These are phyloP conservation scores for Myotis daubentonii DNA, from an alignment of 2,797 vertebrate species.

Conservation along the genomic window DNA sequence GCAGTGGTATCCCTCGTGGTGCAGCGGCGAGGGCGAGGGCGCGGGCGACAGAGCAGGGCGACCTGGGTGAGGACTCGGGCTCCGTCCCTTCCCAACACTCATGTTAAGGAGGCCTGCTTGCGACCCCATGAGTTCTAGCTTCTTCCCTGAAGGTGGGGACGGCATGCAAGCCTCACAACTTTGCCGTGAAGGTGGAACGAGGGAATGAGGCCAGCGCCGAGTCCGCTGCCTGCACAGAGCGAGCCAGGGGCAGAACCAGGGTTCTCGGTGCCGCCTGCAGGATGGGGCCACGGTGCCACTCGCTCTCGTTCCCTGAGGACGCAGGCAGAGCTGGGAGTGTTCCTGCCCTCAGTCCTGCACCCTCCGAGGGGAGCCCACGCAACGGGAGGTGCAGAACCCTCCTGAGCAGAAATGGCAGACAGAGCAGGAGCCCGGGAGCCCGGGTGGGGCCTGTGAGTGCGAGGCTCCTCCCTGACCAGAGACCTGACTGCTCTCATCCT, in stretches of 20 bases:
- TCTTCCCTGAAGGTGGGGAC: not conserved
- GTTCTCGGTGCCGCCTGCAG: not conserved
- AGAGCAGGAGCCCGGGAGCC: not conserved
- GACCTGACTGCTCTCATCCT: no score
- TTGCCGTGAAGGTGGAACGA: fast-evolving
- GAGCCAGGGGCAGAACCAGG: not conserved
- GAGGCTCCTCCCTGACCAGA: no score
- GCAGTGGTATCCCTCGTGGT: not conserved
- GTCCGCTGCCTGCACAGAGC: fast-evolving
- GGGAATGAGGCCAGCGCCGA: fast-evolving
- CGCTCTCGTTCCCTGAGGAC: fast-evolving
- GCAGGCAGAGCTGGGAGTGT: not conserved
- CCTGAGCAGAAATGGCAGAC: fast-evolving
- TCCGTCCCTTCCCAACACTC: not conserved
- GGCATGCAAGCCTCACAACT: no score
- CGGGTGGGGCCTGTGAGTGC: not conserved
- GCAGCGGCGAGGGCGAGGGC: fast-evolving
- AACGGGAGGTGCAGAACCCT: fast-evolving
- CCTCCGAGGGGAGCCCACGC: not conserved
- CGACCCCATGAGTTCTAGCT: fast-evolving
- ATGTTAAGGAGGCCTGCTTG: no score
- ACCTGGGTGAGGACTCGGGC: not conserved
- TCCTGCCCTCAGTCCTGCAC: not conserved
- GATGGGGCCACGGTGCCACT: fast-evolving
- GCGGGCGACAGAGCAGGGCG: fast-evolving